Evolutionary conservation across 2,888 invertebrate species (phyloP), one percentile per base, ranked within the genome.

Genomic region (Hipparchia semele): DNA sequence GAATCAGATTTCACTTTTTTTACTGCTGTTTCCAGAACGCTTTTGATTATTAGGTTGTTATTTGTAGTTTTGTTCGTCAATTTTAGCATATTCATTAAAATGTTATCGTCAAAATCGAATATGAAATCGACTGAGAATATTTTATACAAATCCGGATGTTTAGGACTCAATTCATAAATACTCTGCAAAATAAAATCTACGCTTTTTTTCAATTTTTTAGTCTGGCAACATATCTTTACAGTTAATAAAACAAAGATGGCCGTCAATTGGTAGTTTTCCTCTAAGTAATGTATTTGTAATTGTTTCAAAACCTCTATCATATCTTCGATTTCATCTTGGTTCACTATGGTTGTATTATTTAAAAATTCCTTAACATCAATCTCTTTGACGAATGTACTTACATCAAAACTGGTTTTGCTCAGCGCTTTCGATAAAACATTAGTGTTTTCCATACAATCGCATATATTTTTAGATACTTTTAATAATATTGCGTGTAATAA

Each of bases 71-170:
- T 92, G 2, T 87, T 85, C 70, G 86, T 88, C n/a, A 93, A 81
- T 53, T 86, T 90, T 0, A 93, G 76, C 61, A 92, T 79, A 68
- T 92, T 83, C 1, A 92, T 74, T 49, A 93, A 56, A 5, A 75
- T 78, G 65, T 80, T 82, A 39, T 90, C 84, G 74, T 89, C 79
- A 54, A 90, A 90, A 23, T 87, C 84, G 76, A 94, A 94, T 73
- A 94, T 84, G 9, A 79, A 84, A 13, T 89, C 80, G 0, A 89
- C 84, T 1, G 91, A 82, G 59, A 94, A 92, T 74, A 94, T 76
- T 82, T 91, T 88, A 75, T 88, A 93, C 23, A 94, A 75, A 81
- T 94, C 92, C 1, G 94, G 94, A 10, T 86, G 81, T 77, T 91
- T 90, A 0, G 84, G 78, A 69, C 89, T 90, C 60, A 93, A 79